Percentiles rank a stretch among this genome's conserved stretches.
Conservation (phyloP, 2,797 vertebrate genomes). For the Babyrousa celebensis region DNA sequence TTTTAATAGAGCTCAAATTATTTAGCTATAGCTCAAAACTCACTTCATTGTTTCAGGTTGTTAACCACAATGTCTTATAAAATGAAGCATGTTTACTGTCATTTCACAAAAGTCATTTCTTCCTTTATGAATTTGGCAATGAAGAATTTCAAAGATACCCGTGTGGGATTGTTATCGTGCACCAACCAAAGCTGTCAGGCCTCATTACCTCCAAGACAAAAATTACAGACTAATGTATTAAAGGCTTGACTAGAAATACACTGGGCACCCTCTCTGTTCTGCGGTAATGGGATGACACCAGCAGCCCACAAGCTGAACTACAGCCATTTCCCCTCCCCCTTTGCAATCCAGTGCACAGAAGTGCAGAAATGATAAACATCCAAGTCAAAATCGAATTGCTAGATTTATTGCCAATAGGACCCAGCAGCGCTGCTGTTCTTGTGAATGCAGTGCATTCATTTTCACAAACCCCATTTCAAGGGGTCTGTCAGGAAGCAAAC, state of each 20-base stretch:
- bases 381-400: conserved; percentile 20
- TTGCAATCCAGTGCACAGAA: fast-evolving
- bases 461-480: conserved; percentile 70
- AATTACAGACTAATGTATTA: conserved; percentile 88
- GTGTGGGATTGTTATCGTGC: conserved; percentile 88
- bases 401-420: conserved; percentile 27
- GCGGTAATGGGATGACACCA: conserved; percentile 86
- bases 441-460: conserved; percentile 61
- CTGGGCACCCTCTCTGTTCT: neutral
- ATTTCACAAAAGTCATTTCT: conserved; percentile 87
- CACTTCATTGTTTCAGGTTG: conserved; percentile 88
- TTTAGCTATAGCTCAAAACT: conserved; percentile 85
- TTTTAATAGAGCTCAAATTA: conserved; percentile 87
- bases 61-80: conserved; percentile 90
- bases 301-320: conserved; percentile 76
- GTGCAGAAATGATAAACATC: neutral
- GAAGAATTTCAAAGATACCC: conserved; percentile 90
- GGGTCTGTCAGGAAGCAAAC: conserved; percentile 67
- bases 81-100: conserved; percentile 89
- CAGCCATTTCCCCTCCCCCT: conserved; percentile 72
- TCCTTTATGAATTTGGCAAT: conserved; percentile 90
- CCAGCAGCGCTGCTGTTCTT: neutral
- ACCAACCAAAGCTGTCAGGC: conserved; percentile 90
- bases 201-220: conserved; percentile 92
- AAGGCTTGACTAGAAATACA: conserved; percentile 80